Evolutionary conservation across 2,113 vertebrate species (phyloP).

Genomic region (Tretioscincus oriximinensis): DNA sequence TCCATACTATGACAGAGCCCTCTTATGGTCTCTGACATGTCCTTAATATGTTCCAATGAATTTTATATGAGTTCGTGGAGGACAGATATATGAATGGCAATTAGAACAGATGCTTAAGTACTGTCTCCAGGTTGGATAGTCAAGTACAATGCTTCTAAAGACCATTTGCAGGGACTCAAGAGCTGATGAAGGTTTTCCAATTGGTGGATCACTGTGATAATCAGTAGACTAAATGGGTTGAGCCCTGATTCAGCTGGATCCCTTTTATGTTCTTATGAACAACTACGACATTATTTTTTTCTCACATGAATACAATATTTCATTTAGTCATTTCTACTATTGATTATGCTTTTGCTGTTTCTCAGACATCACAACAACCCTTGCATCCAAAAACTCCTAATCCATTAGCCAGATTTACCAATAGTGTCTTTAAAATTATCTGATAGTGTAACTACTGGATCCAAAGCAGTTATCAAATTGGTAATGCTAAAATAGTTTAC

Average conservation of each 20-base stretch:
- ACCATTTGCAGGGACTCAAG: too few relatives aligned
- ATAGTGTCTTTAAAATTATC: neutral
- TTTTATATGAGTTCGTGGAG: too few relatives aligned
- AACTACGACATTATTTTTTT: neutral
- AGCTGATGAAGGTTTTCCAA: too few relatives aligned
- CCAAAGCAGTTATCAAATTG: neutral
- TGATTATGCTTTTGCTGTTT: neutral
- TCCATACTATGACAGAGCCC: too few relatives aligned
- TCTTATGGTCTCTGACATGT: too few relatives aligned
- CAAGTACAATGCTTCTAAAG: too few relatives aligned
- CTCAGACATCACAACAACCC: neutral
- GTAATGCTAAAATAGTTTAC: constrained; percentile 25
- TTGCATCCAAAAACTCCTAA: neutral
- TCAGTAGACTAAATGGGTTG: too few relatives aligned
- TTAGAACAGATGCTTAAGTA: too few relatives aligned
- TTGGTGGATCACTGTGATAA: too few relatives aligned
- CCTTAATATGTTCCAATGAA: neutral
- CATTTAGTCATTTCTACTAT: neutral
- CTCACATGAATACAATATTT: neutral
- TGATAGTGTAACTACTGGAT: neutral
- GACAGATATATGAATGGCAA: neutral
- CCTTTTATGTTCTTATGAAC: too few relatives aligned
- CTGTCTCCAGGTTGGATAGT: too few relatives aligned
- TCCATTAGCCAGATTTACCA: neutral
- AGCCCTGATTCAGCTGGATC: too few relatives aligned